Evolutionary conservation across 2,888 invertebrate genomes (phyloP).

Genomic region (Odontothrips loti): DNA sequence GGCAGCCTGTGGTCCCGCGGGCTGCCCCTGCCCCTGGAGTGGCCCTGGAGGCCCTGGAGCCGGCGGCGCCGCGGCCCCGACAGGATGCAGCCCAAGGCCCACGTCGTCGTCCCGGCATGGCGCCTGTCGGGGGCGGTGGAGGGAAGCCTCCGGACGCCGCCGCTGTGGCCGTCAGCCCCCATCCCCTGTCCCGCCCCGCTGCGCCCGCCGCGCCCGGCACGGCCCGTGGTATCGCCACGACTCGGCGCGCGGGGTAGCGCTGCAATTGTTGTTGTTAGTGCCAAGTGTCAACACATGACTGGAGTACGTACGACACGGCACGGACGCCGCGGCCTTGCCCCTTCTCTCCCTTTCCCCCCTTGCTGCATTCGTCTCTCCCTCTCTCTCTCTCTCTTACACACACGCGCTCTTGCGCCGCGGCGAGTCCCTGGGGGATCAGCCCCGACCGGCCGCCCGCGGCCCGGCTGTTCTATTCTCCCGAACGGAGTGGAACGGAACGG

Average conservation of each 20-base stretch:
- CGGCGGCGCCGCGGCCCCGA: too few species aligned
- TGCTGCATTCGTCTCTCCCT: neutral
- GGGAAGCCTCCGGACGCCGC: neutral
- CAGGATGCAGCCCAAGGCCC: too few species aligned
- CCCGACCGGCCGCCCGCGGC: too few species aligned
- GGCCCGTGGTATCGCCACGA: neutral
- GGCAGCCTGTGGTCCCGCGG: neutral
- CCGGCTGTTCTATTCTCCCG: too few species aligned
- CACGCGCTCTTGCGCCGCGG: too few species aligned
- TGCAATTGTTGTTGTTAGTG: slow-evolving; percentile 20
- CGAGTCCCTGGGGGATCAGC: too few species aligned
- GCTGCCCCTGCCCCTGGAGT: neutral
- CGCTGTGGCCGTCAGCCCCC: neutral
- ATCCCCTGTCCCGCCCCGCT: neutral
- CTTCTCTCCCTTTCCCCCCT: neutral
- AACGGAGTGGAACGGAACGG: neutral
- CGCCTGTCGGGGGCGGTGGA: neutral
- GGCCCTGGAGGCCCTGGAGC: too few species aligned
- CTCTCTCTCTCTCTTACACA: too few species aligned
- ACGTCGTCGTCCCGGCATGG: neutral
- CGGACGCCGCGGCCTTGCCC: neutral
- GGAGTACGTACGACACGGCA: slow-evolving; percentile 11
- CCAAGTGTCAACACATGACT: slow-evolving; percentile 13
- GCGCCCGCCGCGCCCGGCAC: neutral
- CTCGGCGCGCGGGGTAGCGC: slow-evolving; percentile 1